Percentiles rank a stretch among this genome's conserved stretches.
Conservation (phyloP, 2,888 invertebrate species). For the Eudemis profundana region DNA sequence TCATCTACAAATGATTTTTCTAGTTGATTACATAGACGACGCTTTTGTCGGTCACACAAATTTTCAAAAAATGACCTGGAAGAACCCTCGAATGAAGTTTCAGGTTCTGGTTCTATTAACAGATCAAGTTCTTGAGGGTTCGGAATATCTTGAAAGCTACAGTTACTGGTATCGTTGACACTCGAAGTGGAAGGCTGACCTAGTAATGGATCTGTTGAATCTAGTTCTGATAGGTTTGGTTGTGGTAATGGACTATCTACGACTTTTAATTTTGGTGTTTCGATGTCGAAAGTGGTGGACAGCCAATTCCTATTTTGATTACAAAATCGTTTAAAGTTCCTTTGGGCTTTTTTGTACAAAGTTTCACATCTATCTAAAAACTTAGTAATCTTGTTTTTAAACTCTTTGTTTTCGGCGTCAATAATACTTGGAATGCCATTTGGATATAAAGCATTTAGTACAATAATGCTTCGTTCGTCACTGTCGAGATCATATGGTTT, state of each 20-base stretch:
- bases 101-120: too few relatives aligned
- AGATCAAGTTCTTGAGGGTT: too few relatives aligned
- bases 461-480: not conserved
- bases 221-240: too few relatives aligned
- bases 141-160: too few relatives aligned
- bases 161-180: too few relatives aligned
- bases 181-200: too few relatives aligned
- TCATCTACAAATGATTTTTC: not conserved
- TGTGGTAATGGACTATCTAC: too few relatives aligned
- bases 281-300: too few relatives aligned
- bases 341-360: not conserved
- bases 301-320: not conserved
- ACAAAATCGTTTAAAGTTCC: constrained; percentile 5
- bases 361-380: not conserved
- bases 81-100: too few relatives aligned
- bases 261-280: too few relatives aligned
- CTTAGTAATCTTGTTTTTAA: not conserved
- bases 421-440: constrained; percentile 2
- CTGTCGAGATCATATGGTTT: not conserved
- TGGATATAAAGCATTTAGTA: constrained; percentile 1
- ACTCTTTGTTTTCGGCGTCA: not conserved
- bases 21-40: not conserved
- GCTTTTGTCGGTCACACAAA: constrained; percentile 9
- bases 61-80: too few relatives aligned
- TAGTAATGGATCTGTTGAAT: too few relatives aligned